Percentiles rank a stretch among this genome's conserved stretches.
phyloP scores from a whole-genome alignment of 2,113 vertebrate genomes.

The Polypterus bichir region DNA sequence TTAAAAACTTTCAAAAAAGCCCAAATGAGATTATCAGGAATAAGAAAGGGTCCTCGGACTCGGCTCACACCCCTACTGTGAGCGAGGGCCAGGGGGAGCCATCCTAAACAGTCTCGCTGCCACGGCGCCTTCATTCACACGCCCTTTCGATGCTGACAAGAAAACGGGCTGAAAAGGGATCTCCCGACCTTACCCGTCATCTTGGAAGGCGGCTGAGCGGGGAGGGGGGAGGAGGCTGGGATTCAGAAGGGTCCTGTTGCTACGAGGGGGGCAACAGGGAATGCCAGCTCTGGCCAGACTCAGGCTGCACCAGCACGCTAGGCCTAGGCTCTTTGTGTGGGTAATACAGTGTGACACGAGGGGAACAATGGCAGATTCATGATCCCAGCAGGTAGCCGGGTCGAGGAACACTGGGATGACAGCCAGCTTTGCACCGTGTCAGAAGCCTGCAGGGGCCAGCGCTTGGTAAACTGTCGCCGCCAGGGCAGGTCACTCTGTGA shows the following conservation, averaged over 20 bases:
- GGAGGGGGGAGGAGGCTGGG: slow-evolving; percentile 27
- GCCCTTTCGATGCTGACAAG: slow-evolving; percentile 86
- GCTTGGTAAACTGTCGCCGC: slow-evolving; percentile 43
- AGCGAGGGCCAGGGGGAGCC: slow-evolving; percentile 67
- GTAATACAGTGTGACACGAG: slow-evolving; percentile 95
- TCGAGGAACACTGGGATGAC: slow-evolving; percentile 51
- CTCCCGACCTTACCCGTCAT: slow-evolving; percentile 38
- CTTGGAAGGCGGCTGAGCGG: slow-evolving; percentile 27
- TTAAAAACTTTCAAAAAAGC: slow-evolving; percentile 47
- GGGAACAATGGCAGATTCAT: slow-evolving; percentile 96
- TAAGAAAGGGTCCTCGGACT: slow-evolving; percentile 76
- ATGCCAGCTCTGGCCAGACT: slow-evolving; percentile 80
- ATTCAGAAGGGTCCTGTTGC: slow-evolving; percentile 23
- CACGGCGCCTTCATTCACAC: slow-evolving; percentile 90
- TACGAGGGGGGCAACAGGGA: slow-evolving; percentile 54
- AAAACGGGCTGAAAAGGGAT: slow-evolving; percentile 61
- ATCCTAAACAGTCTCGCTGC: slow-evolving; percentile 65
- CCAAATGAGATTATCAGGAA: slow-evolving; percentile 82
- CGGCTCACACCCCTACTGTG: slow-evolving; percentile 88
- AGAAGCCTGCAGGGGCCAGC: slow-evolving; percentile 41
- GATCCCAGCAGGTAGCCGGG: slow-evolving; percentile 93
- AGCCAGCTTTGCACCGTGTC: slow-evolving; percentile 48
- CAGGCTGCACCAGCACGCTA: slow-evolving; percentile 70
- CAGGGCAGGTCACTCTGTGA: not conserved
- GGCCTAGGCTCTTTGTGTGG: slow-evolving; percentile 79